Conservation (phyloP, 2,888 invertebrate species). For the Octonoba sinensis region DNA sequence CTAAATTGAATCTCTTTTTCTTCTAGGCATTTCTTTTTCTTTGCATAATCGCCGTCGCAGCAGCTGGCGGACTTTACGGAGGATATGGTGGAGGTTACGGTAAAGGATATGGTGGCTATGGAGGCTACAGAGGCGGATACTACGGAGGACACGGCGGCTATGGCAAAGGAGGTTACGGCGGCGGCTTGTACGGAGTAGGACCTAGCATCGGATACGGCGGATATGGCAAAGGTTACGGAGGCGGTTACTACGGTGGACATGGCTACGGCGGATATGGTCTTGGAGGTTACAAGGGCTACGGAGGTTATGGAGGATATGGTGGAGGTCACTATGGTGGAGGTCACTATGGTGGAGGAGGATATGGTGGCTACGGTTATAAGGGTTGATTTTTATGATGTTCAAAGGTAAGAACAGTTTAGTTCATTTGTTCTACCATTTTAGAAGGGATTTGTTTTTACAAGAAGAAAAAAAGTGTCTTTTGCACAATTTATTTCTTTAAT, state of each 20-base stretch:
- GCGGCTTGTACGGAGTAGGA: background rate
- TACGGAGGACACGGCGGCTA: conserved; percentile 10
- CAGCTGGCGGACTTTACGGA: conserved; percentile 7
- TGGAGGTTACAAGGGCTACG: conserved; percentile 20
- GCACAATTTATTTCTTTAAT: too few species aligned
- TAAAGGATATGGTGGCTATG: conserved; percentile 1
- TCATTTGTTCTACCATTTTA: too few species aligned
- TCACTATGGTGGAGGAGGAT: background rate
- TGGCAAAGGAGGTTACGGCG: conserved; percentile 17
- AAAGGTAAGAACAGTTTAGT: too few species aligned
- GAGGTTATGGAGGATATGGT: conserved; percentile 5
- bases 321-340: background rate
- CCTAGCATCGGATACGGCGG: conserved; percentile 1
- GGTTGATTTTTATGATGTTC: too few species aligned
- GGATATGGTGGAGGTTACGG: conserved; percentile 12
- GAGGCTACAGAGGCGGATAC: background rate
- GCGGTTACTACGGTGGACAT: too few species aligned
- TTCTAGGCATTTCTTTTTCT: conserved; percentile 24
- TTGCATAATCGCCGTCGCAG: conserved; percentile 7
- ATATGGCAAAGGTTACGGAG: too few species aligned
- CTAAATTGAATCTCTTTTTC: background rate
- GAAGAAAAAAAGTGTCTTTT: too few species aligned
- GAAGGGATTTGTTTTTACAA: too few species aligned
- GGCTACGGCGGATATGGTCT: conserved; percentile 21
- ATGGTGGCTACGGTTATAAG: conserved; percentile 18